These are phyloP conservation scores for Clostera curtula DNA, from an alignment of 2,888 invertebrate genomes.

Conservation along the genomic window DNA sequence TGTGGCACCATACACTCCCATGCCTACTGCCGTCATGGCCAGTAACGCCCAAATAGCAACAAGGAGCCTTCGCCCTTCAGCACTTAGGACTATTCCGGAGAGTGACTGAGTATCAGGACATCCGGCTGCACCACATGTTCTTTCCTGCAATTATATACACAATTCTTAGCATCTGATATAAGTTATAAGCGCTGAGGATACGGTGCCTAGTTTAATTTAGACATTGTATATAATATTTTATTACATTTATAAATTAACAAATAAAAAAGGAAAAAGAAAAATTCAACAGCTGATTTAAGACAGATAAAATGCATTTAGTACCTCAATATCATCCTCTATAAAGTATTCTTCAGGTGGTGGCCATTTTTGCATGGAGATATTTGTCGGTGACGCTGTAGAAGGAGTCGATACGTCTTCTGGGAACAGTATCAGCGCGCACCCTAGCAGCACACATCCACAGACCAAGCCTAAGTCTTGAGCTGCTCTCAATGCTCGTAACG, in stretches of 20 bases:
- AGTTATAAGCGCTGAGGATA: too few species aligned
- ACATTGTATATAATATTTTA: too few species aligned
- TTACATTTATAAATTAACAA: background rate
- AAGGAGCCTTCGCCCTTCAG: slow-evolving; percentile 44
- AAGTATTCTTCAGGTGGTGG: slow-evolving; percentile 68
- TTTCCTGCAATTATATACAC: slow-evolving; percentile 44
- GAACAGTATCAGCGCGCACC: slow-evolving; percentile 66
- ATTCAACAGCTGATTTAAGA: background rate
- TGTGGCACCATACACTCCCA: slow-evolving; percentile 51
- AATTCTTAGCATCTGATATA: too few species aligned
- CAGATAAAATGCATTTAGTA: slow-evolving; percentile 24
- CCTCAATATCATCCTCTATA: slow-evolving; percentile 74
- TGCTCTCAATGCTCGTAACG: slow-evolving; percentile 54
- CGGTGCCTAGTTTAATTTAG: too few species aligned
- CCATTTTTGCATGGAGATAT: slow-evolving; percentile 52
- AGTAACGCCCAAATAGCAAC: slow-evolving; percentile 53
- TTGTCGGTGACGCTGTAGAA: slow-evolving; percentile 51
- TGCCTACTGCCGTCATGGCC: slow-evolving; percentile 39
- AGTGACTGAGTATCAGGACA: slow-evolving; percentile 52
- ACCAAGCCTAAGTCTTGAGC: slow-evolving; percentile 65
- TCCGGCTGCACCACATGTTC: slow-evolving; percentile 56
- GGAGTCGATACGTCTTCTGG: slow-evolving; percentile 57
- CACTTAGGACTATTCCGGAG: slow-evolving; percentile 45
- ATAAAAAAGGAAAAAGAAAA: background rate
- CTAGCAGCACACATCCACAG: slow-evolving; percentile 53